phyloP scores from a whole-genome alignment of 2,113 vertebrate genomes.

The Chlamydotis undulata region DNA sequence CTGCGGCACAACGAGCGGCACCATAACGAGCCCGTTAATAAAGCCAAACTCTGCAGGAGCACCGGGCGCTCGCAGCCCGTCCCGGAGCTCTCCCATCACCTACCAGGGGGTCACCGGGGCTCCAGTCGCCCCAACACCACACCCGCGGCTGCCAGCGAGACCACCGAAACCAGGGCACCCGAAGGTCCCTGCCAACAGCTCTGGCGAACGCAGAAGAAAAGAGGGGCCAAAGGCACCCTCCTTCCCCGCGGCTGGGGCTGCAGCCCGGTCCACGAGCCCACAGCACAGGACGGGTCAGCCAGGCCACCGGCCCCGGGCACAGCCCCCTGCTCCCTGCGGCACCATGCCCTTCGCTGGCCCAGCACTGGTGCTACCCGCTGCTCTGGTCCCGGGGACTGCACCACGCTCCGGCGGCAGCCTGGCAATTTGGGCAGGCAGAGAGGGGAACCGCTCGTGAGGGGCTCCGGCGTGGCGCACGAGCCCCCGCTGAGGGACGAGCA shows the following conservation, averaged over 20 bases:
- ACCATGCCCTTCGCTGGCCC: accelerated
- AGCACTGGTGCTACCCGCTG: background rate
- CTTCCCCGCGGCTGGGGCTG: background rate
- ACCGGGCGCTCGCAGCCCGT: accelerated
- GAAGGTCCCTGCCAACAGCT: accelerated
- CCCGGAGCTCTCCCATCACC: background rate
- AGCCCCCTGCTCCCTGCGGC: background rate
- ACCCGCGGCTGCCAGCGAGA: accelerated
- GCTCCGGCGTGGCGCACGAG: accelerated
- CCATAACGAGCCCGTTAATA: background rate
- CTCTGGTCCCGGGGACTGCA: background rate
- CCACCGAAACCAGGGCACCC: accelerated
- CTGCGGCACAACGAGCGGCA: accelerated
- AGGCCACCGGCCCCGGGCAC: background rate
- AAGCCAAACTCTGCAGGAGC: background rate
- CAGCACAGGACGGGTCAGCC: background rate
- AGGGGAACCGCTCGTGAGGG: accelerated
- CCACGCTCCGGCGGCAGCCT: background rate
- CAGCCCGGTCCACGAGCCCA: background rate
- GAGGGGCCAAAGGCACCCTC: background rate
- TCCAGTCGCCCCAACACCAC: accelerated
- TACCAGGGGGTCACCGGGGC: accelerated
- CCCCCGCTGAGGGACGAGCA: accelerated
- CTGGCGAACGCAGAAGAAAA: accelerated
- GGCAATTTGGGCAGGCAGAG: accelerated